Percentiles rank a stretch among this genome's conserved stretches.
Evolutionary conservation across 2,797 vertebrate species (phyloP).

Genomic region (Cirrhinus molitorella): DNA sequence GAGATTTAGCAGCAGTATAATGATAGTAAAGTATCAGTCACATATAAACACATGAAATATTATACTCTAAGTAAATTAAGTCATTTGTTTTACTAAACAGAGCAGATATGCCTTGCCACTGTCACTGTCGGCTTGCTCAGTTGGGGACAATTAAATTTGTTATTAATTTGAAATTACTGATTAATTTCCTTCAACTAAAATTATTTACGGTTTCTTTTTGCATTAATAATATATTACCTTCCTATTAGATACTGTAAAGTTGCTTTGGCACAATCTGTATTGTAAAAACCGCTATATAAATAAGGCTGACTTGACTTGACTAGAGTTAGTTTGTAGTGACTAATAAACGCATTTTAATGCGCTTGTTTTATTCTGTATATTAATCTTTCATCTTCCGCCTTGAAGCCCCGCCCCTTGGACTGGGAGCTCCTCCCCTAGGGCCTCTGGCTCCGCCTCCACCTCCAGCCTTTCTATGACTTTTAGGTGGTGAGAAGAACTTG

Average conservation of each 20-base stretch:
- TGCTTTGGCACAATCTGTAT: too few relatives aligned
- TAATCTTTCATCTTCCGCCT: neutral
- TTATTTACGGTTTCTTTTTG: too few relatives aligned
- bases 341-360: neutral
- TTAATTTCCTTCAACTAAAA: too few relatives aligned
- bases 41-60: neutral
- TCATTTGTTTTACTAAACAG: neutral
- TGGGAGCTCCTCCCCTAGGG: neutral
- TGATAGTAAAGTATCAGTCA: neutral
- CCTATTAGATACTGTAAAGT: too few relatives aligned
- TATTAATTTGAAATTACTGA: too few relatives aligned
- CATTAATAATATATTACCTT: too few relatives aligned
- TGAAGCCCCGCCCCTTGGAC: neutral
- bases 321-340: neutral
- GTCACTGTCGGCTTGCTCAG: too few relatives aligned
- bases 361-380: neutral
- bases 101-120: neutral
- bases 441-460: neutral
- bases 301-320: too few relatives aligned
- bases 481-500: constrained; percentile 88
- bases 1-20: neutral
- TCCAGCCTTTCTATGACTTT: neutral
- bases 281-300: too few relatives aligned
- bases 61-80: too few relatives aligned
- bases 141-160: too few relatives aligned